phyloP scores from a whole-genome alignment of 2,888 invertebrate genomes.

The Drosophila meridiana region DNA sequence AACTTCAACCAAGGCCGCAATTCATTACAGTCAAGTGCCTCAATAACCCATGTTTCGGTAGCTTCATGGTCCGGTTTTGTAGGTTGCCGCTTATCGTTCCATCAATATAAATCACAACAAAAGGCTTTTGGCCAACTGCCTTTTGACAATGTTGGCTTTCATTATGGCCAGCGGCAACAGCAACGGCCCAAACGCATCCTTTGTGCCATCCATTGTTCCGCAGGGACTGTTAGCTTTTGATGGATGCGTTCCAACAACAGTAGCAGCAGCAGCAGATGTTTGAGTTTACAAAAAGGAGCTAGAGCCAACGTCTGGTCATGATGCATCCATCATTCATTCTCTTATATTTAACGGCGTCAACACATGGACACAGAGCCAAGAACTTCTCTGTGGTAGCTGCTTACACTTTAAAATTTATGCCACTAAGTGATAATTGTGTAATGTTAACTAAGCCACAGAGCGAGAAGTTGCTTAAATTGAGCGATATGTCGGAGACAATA shows the following conservation, averaged over 20 bases:
- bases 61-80: slow-evolving; percentile 8
- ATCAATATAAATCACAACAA: slow-evolving; percentile 80
- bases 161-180: slow-evolving; percentile 28
- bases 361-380: slow-evolving; percentile 15
- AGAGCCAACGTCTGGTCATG: slow-evolving; percentile 34
- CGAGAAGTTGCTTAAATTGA: neutral
- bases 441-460: neutral
- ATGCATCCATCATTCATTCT: slow-evolving; percentile 54
- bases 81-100: slow-evolving; percentile 48
- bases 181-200: slow-evolving; percentile 46
- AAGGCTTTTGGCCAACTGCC: slow-evolving; percentile 61
- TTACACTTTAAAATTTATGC: slow-evolving; percentile 16
- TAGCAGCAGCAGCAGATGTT: slow-evolving; percentile 44
- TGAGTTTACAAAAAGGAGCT: slow-evolving; percentile 41
- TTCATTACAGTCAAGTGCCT: slow-evolving; percentile 63
- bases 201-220: slow-evolving; percentile 55
- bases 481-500: no score
- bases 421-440: slow-evolving; percentile 26
- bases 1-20: slow-evolving; percentile 21
- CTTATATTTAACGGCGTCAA: slow-evolving; percentile 10
- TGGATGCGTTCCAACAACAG: slow-evolving; percentile 58
- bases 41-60: slow-evolving; percentile 48
- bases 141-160: slow-evolving; percentile 63
- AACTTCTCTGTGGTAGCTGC: slow-evolving; percentile 10
- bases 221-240: slow-evolving; percentile 57